A percentile compares a stretch with the other conserved stretches of the same genome.
These are phyloP conservation scores for Parapsyche elsis DNA, from an alignment of 1,140 invertebrate species.

Conservation along the genomic window DNA sequence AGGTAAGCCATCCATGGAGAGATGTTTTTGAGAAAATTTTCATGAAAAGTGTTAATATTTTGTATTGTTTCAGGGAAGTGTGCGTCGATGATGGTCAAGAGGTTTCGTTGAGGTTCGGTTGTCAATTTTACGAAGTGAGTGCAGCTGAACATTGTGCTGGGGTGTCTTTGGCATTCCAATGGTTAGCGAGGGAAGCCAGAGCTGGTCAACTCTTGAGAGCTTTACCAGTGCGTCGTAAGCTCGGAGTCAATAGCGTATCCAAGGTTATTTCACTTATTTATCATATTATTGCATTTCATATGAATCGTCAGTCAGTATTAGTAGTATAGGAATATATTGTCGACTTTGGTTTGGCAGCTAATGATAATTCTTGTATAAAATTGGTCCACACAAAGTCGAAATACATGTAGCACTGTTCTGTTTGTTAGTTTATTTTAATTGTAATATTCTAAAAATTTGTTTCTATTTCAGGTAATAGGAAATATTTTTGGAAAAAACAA, in stretches of 20 bases:
- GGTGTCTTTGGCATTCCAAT: conserved; percentile 83
- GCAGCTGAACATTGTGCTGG: conserved; percentile 84
- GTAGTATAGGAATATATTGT: not conserved
- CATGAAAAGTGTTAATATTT: conserved; percentile 1
- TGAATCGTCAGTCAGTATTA: not conserved
- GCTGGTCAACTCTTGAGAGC: conserved; percentile 78
- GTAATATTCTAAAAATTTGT: too few relatives aligned
- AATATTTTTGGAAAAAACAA: conserved; percentile 83
- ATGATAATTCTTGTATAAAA: too few relatives aligned
- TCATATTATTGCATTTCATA: not conserved
- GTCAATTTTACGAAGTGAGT: conserved; percentile 88
- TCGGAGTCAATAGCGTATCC: conserved; percentile 82
- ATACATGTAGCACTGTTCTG: too few relatives aligned
- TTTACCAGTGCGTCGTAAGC: conserved; percentile 76
- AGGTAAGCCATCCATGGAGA: conserved; percentile 67
- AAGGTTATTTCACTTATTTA: conserved; percentile 66
- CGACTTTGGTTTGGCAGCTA: too few relatives aligned
- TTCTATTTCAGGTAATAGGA: conserved; percentile 74
- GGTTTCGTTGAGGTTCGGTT: conserved; percentile 79
- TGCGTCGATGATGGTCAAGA: conserved; percentile 85
- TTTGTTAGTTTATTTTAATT: too few relatives aligned
- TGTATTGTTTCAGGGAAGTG: conserved; percentile 71
- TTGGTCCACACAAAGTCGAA: too few relatives aligned
- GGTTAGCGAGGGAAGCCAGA: conserved; percentile 77
- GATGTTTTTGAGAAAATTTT: too few relatives aligned